phyloP scores from a whole-genome alignment of 2,113 vertebrate genomes.

The Lucifuga dentata region DNA sequence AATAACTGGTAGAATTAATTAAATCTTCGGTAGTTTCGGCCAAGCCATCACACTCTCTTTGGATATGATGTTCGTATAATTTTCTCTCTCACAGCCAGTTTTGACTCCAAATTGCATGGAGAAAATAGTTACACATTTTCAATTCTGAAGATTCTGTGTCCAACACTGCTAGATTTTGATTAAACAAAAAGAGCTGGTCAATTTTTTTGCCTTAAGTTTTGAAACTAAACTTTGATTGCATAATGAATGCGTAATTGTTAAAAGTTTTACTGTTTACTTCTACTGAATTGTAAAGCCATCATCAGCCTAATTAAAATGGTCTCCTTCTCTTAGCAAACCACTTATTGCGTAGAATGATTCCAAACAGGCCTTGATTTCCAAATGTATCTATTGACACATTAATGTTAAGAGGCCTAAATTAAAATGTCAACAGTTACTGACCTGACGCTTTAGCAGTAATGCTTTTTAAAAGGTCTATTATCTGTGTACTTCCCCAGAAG shows the following conservation, averaged over 20 bases:
- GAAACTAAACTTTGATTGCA: neutral
- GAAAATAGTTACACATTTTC: too few species aligned
- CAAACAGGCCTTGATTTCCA: neutral
- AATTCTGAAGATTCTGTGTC: neutral
- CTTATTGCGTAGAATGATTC: neutral
- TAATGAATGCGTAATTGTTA: neutral
- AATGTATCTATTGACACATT: neutral
- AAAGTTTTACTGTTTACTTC: conserved; percentile 1
- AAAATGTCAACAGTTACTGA: neutral
- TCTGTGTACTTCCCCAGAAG: neutral
- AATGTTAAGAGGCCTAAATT: neutral
- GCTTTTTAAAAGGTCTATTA: neutral
- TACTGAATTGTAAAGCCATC: neutral
- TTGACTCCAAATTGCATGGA: too few species aligned
- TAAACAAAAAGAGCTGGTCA: too few species aligned
- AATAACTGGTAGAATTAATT: too few species aligned
- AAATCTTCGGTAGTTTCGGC: too few species aligned
- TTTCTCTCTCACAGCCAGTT: too few species aligned
- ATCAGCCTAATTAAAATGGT: neutral
- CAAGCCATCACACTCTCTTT: too few species aligned
- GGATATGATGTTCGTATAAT: too few species aligned
- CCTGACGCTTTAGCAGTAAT: neutral
- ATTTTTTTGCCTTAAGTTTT: neutral
- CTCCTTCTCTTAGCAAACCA: neutral
- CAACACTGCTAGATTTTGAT: neutral